Conservation (phyloP, 2,797 vertebrate genomes). For the Cyclura pinguis region DNA sequence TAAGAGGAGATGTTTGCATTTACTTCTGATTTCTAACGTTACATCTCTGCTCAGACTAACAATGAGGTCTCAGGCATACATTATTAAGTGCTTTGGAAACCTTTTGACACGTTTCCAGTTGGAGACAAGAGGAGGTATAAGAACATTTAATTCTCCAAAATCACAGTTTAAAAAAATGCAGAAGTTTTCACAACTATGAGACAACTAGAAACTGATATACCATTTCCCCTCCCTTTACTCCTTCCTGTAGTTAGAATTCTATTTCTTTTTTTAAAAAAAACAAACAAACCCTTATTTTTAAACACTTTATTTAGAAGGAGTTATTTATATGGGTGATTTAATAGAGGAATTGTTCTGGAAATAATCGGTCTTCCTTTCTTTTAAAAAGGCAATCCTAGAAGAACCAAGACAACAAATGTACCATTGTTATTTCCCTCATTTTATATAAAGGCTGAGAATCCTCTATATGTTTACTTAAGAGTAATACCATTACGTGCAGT, state of each 20-base stretch:
- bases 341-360: not conserved
- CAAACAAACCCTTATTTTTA: not conserved
- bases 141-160: not conserved
- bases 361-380: not conserved
- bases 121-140: not conserved
- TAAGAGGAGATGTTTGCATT: conserved; percentile 34
- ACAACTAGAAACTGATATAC: not conserved
- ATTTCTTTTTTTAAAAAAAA: not conserved
- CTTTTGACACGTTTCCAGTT: not conserved
- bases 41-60: conserved; percentile 22
- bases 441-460: not conserved
- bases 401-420: not conserved
- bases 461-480: not conserved
- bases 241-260: not conserved
- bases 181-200: not conserved
- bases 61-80: conserved; percentile 24
- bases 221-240: not conserved
- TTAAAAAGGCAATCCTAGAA: not conserved
- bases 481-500: not conserved
- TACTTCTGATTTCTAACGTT: conserved; percentile 28
- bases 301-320: not conserved
- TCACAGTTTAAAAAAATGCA: not conserved
- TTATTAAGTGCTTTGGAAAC: conserved; percentile 20
- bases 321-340: not conserved
- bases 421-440: not conserved